Conservation (phyloP, 2,888 invertebrate genomes). For the Saturnia pavonia region DNA sequence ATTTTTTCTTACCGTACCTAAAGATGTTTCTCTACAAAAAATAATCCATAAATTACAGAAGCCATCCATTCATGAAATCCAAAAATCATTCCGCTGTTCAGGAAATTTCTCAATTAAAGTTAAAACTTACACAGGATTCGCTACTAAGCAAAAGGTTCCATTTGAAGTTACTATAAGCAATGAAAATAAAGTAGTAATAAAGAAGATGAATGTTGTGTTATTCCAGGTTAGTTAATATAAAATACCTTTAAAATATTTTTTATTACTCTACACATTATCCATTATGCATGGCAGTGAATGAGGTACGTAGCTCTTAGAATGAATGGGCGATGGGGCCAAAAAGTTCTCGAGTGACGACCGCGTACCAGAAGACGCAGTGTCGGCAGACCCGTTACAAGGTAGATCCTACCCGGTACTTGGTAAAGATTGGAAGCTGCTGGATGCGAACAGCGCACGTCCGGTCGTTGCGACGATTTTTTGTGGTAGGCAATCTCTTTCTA, state of each 20-base stretch:
- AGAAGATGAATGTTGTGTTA: constrained; percentile 52
- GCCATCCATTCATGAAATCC: constrained; percentile 49
- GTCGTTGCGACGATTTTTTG: no score
- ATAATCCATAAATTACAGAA: constrained; percentile 42
- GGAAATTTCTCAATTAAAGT: constrained; percentile 49
- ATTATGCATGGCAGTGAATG: background rate
- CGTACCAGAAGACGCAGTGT: no score
- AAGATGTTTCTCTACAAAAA: no score
- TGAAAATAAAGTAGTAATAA: constrained; percentile 54
- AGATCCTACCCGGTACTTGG: no score
- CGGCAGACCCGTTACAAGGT: no score
- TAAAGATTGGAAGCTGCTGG: no score
- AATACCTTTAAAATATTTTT: background rate
- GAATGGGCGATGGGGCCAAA: no score
- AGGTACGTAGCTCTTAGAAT: no score
- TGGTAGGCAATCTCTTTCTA: no score
- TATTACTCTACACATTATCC: background rate
- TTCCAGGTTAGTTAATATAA: constrained; percentile 57
- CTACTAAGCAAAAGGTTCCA: constrained; percentile 57
- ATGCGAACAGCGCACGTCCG: no score
- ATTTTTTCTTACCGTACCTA: no score
- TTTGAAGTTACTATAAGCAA: constrained; percentile 60
- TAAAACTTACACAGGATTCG: constrained; percentile 61
- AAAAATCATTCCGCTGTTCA: constrained; percentile 52
- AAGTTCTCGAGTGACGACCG: no score